Conservation (phyloP, 2,888 invertebrate species). For the Nemoura dubitans region DNA sequence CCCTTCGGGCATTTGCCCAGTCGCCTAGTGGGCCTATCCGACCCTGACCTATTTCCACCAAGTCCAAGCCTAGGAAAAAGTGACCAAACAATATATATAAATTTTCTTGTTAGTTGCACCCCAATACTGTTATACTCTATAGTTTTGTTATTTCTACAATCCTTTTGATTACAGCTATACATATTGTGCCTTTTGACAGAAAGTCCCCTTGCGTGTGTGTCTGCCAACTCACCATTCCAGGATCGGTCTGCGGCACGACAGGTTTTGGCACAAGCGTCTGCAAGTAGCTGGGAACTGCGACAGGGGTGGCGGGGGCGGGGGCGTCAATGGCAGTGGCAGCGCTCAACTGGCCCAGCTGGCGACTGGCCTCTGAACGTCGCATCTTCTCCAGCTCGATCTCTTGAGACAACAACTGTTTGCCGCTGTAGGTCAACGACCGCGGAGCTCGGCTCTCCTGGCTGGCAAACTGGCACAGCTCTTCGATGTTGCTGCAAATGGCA, state of each 20-base stretch:
- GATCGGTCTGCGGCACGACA: slow-evolving; percentile 53
- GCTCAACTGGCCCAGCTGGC: background rate
- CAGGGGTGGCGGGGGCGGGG: slow-evolving; percentile 52
- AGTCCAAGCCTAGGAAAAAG: too few species aligned
- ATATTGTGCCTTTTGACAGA: too few species aligned
- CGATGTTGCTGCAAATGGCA: slow-evolving; percentile 67
- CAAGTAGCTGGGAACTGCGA: slow-evolving; percentile 73
- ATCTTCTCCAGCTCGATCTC: slow-evolving; percentile 85
- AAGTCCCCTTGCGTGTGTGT: too few species aligned
- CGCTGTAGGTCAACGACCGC: slow-evolving; percentile 69
- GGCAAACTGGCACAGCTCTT: slow-evolving; percentile 67
- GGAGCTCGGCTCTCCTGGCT: slow-evolving; percentile 52
- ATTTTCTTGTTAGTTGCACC: too few species aligned
- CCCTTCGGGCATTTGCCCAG: too few species aligned
- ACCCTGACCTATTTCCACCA: too few species aligned
- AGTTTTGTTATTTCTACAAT: too few species aligned
- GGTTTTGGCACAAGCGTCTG: slow-evolving; percentile 71
- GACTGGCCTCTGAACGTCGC: slow-evolving; percentile 61
- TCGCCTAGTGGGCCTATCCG: too few species aligned
- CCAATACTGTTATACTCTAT: too few species aligned
- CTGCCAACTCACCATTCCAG: slow-evolving; percentile 31
- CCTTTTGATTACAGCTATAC: too few species aligned
- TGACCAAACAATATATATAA: too few species aligned
- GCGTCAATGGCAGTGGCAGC: slow-evolving; percentile 27
- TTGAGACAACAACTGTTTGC: slow-evolving; percentile 81